Conservation (phyloP, 2,797 vertebrate genomes). For the Leucoraja ocellata region DNA sequence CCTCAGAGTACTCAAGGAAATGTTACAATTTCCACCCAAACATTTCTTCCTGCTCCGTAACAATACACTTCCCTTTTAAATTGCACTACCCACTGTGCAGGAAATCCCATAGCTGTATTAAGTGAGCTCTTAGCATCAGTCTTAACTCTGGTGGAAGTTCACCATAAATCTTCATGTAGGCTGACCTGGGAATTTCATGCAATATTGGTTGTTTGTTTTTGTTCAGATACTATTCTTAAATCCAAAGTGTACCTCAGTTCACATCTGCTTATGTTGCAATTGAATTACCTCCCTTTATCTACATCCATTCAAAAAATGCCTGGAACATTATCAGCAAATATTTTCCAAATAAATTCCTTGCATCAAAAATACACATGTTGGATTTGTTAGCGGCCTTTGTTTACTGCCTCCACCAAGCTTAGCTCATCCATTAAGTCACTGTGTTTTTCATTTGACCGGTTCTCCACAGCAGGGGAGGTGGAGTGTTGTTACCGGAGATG, state of each 20-base stretch:
- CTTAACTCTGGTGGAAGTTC: background rate
- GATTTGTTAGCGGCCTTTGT: background rate
- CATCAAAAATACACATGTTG: background rate
- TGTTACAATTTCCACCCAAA: slow-evolving; percentile 28
- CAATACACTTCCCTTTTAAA: slow-evolving; percentile 25
- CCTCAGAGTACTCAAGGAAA: background rate
- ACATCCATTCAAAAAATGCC: background rate
- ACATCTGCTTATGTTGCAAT: background rate
- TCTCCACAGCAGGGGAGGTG: background rate
- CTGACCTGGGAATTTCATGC: background rate
- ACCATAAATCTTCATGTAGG: background rate
- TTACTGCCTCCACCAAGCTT: background rate
- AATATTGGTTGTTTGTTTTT: background rate
- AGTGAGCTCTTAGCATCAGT: background rate
- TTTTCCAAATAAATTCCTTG: background rate
- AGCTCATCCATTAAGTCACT: background rate
- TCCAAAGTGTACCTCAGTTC: background rate
- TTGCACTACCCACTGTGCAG: background rate
- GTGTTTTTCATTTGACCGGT: background rate
- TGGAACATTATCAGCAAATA: background rate
- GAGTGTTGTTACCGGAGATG: no score
- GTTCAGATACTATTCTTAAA: background rate
- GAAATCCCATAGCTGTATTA: background rate
- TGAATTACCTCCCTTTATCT: background rate
- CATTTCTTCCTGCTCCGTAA: slow-evolving; percentile 23